Base-by-base conservation (phyloP, 1,140 invertebrate species). In the Argopecten irradians region DNA sequence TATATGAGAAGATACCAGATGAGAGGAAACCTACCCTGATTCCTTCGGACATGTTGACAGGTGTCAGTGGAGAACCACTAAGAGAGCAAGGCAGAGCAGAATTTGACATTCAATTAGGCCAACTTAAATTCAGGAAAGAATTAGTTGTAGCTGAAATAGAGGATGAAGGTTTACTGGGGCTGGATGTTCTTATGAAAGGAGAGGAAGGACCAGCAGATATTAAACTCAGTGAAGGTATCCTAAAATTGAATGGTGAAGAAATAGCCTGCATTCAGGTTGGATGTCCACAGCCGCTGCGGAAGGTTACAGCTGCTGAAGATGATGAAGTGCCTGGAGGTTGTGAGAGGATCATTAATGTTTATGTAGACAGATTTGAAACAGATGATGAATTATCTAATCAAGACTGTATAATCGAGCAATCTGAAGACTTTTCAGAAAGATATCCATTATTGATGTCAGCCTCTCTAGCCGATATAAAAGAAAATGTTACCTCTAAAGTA, bases 101-200 rank as follows among this genome's bases (percentile, higher is more conserved):
- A 14, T 88, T 88, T 85, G 84, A 82, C n/a, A 22, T 88, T 22
- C 34, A 85, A n/a, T 82, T 82, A 34, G 87, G 87, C 11, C 32
- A 82, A 34, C 83, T 89, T 14, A 43, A 32, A 16, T 39, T 86
- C 35, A 71, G 86, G 34, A 86, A 41, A 36, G 88, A 89, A 28
- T 8, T 89, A 34, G 82, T 86, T 13, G 88, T 89, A 0, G 85
- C 85, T 82, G 82, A 86, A 32, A 89, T 86, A 86, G 85, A 89
- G 46, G 88, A 89, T 86, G 88, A 89, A 43, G 88, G 71, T 5
- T 86, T 89, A 82, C 33, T 89, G 22, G 13, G 86, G 16, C 35
- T 88, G 84, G 87, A 43, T 84, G 34, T 89, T 34, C 33, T 89
- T 1, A 83, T 84, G 85, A 89, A 86, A 55, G 85, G 71, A 32